phyloP scores from a whole-genome alignment of 1,140 invertebrate species.

The Vanessa atalanta region DNA sequence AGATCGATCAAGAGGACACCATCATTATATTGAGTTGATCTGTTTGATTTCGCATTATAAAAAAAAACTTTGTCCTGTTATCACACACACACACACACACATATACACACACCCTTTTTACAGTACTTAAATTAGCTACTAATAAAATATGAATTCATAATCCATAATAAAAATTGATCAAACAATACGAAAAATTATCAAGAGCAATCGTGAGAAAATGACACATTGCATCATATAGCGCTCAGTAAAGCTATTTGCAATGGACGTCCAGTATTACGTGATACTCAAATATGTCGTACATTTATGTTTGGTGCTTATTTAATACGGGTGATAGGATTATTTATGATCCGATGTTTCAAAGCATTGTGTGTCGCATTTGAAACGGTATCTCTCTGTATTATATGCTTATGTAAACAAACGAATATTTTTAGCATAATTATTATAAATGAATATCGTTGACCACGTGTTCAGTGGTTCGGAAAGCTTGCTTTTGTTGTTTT shows the following conservation, averaged over 20 bases:
- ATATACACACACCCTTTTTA: too few relatives aligned
- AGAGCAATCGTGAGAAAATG: background rate
- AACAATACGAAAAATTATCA: background rate
- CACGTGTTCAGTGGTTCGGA: background rate
- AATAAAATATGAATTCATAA: too few relatives aligned
- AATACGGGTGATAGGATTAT: conserved; percentile 34
- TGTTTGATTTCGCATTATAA: too few relatives aligned
- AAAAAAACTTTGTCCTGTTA: too few relatives aligned
- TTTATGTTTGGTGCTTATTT: conserved; percentile 23
- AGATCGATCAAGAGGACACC: too few relatives aligned
- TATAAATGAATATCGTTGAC: background rate
- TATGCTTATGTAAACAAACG: background rate
- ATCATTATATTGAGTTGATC: too few relatives aligned
- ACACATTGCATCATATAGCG: background rate
- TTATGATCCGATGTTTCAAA: conserved; percentile 26
- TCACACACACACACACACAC: too few relatives aligned
- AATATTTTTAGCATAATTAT: background rate
- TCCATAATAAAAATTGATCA: too few relatives aligned
- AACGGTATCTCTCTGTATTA: conserved; percentile 25
- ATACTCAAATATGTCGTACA: conserved; percentile 20
- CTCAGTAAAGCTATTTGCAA: background rate
- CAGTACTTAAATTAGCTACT: too few relatives aligned
- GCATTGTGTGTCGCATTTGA: conserved; percentile 12
- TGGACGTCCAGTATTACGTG: background rate
- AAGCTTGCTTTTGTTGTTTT: background rate